Conservation (phyloP, 2,888 invertebrate species). For the Drosophila monieri region DNA sequence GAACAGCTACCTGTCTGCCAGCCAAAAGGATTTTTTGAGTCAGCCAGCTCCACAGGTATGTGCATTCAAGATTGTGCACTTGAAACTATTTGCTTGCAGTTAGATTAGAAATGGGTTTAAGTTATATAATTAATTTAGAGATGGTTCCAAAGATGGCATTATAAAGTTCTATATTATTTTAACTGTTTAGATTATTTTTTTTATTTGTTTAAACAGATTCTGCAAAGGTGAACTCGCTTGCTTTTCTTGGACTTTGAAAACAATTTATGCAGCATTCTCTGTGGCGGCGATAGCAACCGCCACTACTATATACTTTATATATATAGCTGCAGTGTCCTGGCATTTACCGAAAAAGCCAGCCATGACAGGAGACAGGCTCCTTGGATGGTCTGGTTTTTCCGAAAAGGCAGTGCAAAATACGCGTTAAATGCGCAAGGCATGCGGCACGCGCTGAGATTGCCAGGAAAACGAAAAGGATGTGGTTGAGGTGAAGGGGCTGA, state of each 20-base stretch:
- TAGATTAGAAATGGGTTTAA: not conserved
- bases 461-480: conserved; percentile 20
- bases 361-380: conserved; percentile 6
- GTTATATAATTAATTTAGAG: not conserved
- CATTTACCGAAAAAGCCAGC: conserved; percentile 31
- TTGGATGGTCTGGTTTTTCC: conserved; percentile 21
- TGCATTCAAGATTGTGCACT: not conserved
- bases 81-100: not conserved
- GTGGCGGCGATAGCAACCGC: conserved; percentile 30
- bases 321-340: conserved; percentile 11
- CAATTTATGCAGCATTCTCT: conserved; percentile 70
- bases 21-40: conserved; percentile 33
- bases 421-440: conserved; percentile 79
- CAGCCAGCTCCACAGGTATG: conserved; percentile 39
- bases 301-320: not conserved
- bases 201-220: conserved; percentile 25
- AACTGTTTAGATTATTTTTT: not conserved
- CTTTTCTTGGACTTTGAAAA: conserved; percentile 59
- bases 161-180: not conserved
- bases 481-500: conserved; percentile 4
- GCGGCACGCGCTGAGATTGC: conserved; percentile 76
- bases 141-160: too few relatives aligned
- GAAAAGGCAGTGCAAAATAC: conserved; percentile 65
- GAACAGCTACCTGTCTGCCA: conserved; percentile 20
- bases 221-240: conserved; percentile 61